Conservation (phyloP, 2,113 vertebrate species). For the Drymodes brunneopygia region DNA sequence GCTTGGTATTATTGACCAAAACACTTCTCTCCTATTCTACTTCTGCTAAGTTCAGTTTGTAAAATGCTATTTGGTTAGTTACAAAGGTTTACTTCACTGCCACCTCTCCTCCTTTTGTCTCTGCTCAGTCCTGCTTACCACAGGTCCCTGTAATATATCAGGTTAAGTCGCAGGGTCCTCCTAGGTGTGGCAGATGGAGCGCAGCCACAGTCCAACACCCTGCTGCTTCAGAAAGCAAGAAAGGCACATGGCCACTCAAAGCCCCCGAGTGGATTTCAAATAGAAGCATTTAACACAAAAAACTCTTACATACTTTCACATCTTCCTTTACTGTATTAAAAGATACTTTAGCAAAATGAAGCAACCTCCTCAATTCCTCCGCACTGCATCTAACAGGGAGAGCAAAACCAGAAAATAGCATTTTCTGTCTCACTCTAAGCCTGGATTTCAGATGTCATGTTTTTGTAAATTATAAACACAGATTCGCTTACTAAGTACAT, state of each 20-base stretch:
- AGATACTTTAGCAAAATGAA: not conserved
- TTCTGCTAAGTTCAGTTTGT: not conserved
- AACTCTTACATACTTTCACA: not conserved
- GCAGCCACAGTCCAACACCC: not conserved
- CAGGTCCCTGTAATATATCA: not conserved
- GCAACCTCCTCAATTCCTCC: not conserved
- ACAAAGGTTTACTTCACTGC: not conserved
- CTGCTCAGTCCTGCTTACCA: not conserved
- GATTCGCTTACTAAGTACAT: not conserved
- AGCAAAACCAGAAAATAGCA: not conserved
- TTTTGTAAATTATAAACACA: not conserved
- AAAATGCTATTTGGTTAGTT: not conserved
- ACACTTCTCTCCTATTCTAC: not conserved
- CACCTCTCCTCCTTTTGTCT: not conserved
- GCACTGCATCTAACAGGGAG: not conserved
- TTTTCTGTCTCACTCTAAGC: not conserved
- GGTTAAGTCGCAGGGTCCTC: rapidly evolving
- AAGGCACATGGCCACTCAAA: not conserved
- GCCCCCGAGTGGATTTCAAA: not conserved
- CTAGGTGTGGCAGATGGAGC: not conserved
- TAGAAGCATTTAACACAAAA: not conserved
- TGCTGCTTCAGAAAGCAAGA: not conserved
- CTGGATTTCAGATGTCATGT: not conserved
- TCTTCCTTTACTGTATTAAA: not conserved
- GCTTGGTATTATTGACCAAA: not conserved